phyloP scores from a whole-genome alignment of 2,113 vertebrate genomes.

The Silurus meridionalis region DNA sequence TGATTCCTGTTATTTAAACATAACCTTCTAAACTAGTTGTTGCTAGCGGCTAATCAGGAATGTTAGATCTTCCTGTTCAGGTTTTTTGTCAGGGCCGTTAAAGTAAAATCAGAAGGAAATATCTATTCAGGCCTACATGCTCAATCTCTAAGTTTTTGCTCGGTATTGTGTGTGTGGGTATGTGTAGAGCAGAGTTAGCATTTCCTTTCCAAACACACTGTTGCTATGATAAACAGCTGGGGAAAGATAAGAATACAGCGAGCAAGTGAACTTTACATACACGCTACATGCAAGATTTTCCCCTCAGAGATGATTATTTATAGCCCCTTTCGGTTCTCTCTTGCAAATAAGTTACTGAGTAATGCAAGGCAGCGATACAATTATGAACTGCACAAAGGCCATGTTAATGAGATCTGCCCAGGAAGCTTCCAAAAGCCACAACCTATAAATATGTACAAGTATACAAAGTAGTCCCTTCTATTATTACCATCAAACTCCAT shows the following conservation, averaged over 20 bases:
- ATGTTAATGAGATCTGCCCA: neutral
- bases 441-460: neutral
- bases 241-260: neutral
- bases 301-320: neutral
- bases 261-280: neutral
- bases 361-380: too few species aligned
- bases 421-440: neutral
- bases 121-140: neutral
- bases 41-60: neutral
- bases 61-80: neutral
- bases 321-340: neutral
- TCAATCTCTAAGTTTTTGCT: neutral
- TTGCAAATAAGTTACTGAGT: neutral
- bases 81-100: neutral
- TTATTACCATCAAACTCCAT: neutral
- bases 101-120: neutral
- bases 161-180: neutral
- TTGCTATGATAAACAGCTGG: slow-evolving; percentile 20
- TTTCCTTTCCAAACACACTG: neutral
- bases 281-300: neutral
- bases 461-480: neutral
- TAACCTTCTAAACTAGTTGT: neutral
- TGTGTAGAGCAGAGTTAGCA: neutral
- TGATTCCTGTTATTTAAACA: neutral
- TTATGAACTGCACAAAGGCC: too few species aligned